These are phyloP conservation scores for Brachionus paranguensis DNA, from an alignment of 1,140 invertebrate genomes.

Conservation along the genomic window DNA sequence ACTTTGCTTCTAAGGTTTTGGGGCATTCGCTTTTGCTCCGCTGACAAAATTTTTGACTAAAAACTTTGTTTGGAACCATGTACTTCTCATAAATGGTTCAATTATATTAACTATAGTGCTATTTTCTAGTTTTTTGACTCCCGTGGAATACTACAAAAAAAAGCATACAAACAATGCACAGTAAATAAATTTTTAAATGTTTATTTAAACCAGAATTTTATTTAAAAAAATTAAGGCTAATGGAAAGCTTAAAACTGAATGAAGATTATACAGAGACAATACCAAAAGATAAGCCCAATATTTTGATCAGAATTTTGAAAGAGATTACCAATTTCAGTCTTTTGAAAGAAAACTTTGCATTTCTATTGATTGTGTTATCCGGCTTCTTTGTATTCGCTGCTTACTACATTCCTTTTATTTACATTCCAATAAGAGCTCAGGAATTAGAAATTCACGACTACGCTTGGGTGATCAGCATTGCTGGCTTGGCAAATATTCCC, in stretches of 20 bases:
- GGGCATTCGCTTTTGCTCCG: constrained; percentile 50
- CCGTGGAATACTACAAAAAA: constrained; percentile 1
- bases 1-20: constrained; percentile 45
- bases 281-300: background rate
- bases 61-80: constrained; percentile 48
- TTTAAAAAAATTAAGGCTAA: background rate
- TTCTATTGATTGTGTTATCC: constrained; percentile 82
- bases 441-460: constrained; percentile 39
- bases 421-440: constrained; percentile 60
- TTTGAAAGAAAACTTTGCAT: constrained; percentile 70
- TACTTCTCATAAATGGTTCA: background rate
- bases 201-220: background rate
- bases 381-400: constrained; percentile 93
- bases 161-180: background rate
- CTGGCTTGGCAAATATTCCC: constrained; percentile 62
- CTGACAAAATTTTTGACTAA: constrained; percentile 46
- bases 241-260: background rate
- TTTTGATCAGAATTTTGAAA: constrained; percentile 57
- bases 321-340: constrained; percentile 79
- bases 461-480: constrained; percentile 60
- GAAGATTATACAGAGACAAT: background rate
- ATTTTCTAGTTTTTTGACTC: background rate
- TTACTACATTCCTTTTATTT: constrained; percentile 85
- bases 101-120: background rate
- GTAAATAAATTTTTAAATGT: background rate